These are phyloP conservation scores for Periophthalmus magnuspinnatus DNA, from an alignment of 2,797 vertebrate genomes.

Conservation along the genomic window DNA sequence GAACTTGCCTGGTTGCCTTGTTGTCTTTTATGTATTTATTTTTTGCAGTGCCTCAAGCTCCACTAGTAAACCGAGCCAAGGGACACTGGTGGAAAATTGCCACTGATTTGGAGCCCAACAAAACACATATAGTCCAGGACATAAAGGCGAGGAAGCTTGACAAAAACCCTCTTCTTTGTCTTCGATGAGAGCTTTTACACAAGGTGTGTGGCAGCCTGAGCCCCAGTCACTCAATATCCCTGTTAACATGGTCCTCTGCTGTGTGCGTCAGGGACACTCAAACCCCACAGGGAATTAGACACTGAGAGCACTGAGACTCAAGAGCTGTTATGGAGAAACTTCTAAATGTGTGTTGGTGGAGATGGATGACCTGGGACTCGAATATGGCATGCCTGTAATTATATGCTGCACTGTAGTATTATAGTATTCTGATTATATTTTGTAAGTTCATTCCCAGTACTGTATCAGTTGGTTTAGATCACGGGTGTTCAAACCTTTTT, in stretches of 20 bases:
- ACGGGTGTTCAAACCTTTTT: no score
- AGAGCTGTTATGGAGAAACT: background rate
- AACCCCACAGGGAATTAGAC: background rate
- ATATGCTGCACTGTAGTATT: background rate
- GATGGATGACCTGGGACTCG: background rate
- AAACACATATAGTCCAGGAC: background rate
- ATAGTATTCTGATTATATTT: no score
- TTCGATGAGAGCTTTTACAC: background rate
- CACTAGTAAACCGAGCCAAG: rapidly evolving
- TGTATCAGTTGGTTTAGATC: no score
- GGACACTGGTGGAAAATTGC: background rate
- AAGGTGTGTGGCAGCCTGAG: background rate
- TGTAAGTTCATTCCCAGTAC: background rate
- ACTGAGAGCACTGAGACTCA: background rate
- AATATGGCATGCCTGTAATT: background rate
- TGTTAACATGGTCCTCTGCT: background rate
- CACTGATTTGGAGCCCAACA: background rate
- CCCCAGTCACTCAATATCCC: background rate
- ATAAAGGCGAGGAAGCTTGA: background rate
- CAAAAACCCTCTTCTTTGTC: background rate
- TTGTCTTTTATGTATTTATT: background rate
- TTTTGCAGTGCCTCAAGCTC: background rate
- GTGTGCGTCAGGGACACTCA: background rate
- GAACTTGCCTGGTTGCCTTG: background rate
- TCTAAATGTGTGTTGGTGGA: background rate